Conservation (phyloP, 2,113 vertebrate species). For the Paracanthobrama guichenoti region DNA sequence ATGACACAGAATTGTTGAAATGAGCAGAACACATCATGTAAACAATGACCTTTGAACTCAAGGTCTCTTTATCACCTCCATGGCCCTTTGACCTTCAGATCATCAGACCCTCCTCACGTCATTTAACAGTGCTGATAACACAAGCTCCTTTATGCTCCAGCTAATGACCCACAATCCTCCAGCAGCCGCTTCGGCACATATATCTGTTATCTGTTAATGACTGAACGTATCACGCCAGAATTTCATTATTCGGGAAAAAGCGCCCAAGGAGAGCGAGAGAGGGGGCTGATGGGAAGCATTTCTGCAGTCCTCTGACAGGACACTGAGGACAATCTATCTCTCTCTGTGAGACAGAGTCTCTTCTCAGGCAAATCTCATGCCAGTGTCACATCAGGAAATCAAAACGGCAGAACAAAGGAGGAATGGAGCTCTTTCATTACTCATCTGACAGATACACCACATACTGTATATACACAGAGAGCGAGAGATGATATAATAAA, state of each 20-base stretch:
- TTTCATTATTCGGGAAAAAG: neutral
- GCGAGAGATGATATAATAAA: too few species aligned
- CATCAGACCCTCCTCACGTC: neutral
- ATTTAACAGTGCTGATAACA: neutral
- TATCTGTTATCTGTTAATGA: slow-evolving; percentile 1
- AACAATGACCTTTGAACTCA: neutral
- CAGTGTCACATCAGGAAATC: neutral
- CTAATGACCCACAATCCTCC: neutral
- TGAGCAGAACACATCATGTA: neutral
- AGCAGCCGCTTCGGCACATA: neutral
- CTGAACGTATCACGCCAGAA: neutral
- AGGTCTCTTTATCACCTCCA: neutral
- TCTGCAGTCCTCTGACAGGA: neutral
- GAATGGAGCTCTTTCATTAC: neutral
- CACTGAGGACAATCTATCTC: neutral
- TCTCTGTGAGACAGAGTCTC: neutral
- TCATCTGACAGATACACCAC: neutral
- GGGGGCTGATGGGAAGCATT: neutral
- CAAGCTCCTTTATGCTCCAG: neutral
- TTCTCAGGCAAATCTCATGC: neutral
- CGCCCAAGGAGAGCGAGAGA: neutral
- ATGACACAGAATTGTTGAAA: neutral
- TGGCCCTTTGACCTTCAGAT: slow-evolving; percentile 38
- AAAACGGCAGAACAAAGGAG: neutral
- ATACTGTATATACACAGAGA: neutral